Base-by-base conservation (phyloP, 2,888 invertebrate species). In the Phyllotreta striolata region DNA sequence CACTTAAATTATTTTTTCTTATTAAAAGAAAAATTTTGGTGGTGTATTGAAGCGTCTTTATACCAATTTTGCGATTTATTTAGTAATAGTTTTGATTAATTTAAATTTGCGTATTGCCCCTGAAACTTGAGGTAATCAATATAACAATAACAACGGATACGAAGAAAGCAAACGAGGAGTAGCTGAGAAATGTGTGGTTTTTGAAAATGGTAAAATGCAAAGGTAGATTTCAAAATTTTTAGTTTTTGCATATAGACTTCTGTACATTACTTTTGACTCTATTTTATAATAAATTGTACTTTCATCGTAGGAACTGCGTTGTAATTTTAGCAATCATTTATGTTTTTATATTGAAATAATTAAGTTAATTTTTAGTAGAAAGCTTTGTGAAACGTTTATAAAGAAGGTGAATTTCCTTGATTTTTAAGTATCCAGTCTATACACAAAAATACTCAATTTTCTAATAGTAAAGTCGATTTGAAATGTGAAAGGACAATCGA, bases 91-190 rank as follows among this genome's bases (percentile, higher is more conserved):
- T 9, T 37, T n/a, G 38, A 35, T 12, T 7, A 10, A 8, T 51
- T 10, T 1, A 14, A 1, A 14, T 34, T 35, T 5, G 12, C 35
- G 8, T 51, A 37, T 7, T n/a, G 12, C 12, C 38, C 13, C 38
- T 35, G 14, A 10, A 38, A 38, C 39, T 38, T 9, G 52, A 52
- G 39, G 38, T 38, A 38, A 52, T 38, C 39, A 52, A 52, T 38
- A 39, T 41, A 46, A 39, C n/a, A 40, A 12, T 57, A 43, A 47
- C 38, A 57, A 57, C 57, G 40, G 40, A 47, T 51, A 43, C 59
- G 39, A 12, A 60, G 44, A 40, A 54, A 60, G 60, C 60, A 60
- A 60, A 60, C 9, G 13, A 60, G 60, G 60, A 60, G 60, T 60
- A 60, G 60, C 60, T 60, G n/a, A 44, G 52, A 10, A 60, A 34